Base-by-base conservation (phyloP, 1,140 invertebrate species). In the Antheraea pernyi region DNA sequence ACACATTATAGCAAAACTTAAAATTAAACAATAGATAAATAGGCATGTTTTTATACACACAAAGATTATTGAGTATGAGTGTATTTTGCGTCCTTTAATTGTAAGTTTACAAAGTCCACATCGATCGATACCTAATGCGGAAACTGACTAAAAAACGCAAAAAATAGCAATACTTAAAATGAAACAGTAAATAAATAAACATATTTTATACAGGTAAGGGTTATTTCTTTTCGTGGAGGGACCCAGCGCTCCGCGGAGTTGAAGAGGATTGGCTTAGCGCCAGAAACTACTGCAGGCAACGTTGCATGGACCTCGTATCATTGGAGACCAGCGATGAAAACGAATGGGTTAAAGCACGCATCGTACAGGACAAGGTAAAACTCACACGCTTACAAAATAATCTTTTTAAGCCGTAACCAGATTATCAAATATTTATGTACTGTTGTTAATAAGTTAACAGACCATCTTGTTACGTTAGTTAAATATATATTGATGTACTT, bases 231-330 rank as follows among this genome's bases (percentile, higher is more conserved):
- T 97, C 96, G n/a, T 97, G 97, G 97, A 94, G 95, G 68, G 96
- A 97, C 80, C 95, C 94, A 5, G 93, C 94, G 42, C 94, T 96
- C 19, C 93, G 93, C 59, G 95, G 95, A 30, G 95, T 96, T 46
- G 96, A 97, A 88, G 91, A 95, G 75, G 96, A 97, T 85, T 98
- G 97, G 97, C 88, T 97, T 42, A 95, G 94, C 16, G 96, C 94
- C 2, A 94, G 97, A 77, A 97, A 97, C 86, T 97, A 95, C 91
- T 97, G 97, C 85, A 94, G 97, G 74, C 94, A 96, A 86, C 94
- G 96, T 30, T 98, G 97, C 88, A 98, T 98, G 97, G 97, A 98
- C 85, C 94, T 96, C 16, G 95, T 97, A 8, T 97, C 96, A 6
- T 87, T 97, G 76, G 96, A 97, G 89, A 97, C 96, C 66, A 95